phyloP scores from a whole-genome alignment of 2,113 vertebrate species.

The Mobula hypostoma region DNA sequence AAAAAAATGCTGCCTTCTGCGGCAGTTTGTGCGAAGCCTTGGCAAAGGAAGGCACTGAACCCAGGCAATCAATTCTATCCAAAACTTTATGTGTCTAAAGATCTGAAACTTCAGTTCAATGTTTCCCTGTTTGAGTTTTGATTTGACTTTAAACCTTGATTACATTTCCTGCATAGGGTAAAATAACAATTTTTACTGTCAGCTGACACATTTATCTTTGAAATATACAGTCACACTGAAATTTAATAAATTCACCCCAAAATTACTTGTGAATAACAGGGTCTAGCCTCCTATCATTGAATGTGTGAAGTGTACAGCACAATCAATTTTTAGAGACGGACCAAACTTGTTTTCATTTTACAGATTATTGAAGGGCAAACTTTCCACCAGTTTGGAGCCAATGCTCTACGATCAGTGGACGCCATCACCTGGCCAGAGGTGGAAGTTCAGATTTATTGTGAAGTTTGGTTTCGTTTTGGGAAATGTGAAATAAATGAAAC shows the following conservation, averaged over 20 bases:
- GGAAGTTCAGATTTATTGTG: background rate
- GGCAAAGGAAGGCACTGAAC: background rate
- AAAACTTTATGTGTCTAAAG: background rate
- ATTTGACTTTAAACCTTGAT: background rate
- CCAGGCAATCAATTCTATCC: background rate
- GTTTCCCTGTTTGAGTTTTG: background rate
- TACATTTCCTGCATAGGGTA: background rate
- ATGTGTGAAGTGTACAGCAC: background rate
- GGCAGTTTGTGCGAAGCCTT: background rate
- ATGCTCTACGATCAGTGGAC: background rate
- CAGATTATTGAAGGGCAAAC: background rate
- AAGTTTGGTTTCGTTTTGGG: background rate
- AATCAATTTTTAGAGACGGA: background rate
- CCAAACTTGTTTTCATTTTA: background rate
- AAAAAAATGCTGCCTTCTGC: background rate
- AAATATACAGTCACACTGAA: background rate
- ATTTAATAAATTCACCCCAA: background rate
- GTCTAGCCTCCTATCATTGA: too few relatives aligned
- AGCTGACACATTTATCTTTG: background rate
- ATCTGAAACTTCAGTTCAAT: background rate
- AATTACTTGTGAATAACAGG: background rate
- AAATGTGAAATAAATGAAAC: background rate
- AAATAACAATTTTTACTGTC: background rate
- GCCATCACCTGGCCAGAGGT: background rate
- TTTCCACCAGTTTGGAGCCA: background rate